Evolutionary conservation across 1,140 invertebrate species (phyloP), one percentile per base, ranked within the genome.

Genomic region (Plectrocnemia conspersa): DNA sequence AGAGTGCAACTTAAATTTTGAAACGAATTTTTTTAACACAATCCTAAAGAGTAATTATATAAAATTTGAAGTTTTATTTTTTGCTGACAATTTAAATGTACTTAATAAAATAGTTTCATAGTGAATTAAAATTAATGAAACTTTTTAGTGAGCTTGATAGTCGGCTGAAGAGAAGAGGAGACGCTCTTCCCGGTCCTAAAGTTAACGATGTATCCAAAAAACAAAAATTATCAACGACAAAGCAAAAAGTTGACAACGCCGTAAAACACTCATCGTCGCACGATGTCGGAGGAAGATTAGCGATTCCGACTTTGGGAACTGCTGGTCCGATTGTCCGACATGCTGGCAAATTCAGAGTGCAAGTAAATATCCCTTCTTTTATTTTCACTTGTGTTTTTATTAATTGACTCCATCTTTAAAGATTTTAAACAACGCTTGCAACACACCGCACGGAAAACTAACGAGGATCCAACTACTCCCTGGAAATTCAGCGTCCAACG

Each of bases 401-500:
- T 6, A 38, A 15, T 6, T 38, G 5, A 38, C 7, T 38, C 35
- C 15, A 38, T 38, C 15, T 29, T 63, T 68, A 10, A 62, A 79
- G 77, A 70, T 79, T 1, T 71, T 77, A 23, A 81, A 79, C 60
- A 76, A 77, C 52, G 76, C 74, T 16, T 74, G 70, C 56, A 77
- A 69, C 58, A 77, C 75, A 11, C 67, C 73, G 13, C 76, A 75
- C 64, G 76, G 75, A 38, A 70, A 71, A 35, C 57, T 79, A 54
- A 68, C 75, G 2, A 65, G 69, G 46, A 65, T 80, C 27, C 76
- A 79, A 65, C 63, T 79, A 3, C 71, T 77, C 42, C 73, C 72
- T 0, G 74, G 75, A 68, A 75, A 77, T 63, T 68, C 65, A 10
- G 72, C 64, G 13, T 77, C 69, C 46, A 77, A 70, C 49, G 73